Base-by-base conservation (phyloP, 2,797 vertebrate genomes). In the Telmatherina bonti region DNA sequence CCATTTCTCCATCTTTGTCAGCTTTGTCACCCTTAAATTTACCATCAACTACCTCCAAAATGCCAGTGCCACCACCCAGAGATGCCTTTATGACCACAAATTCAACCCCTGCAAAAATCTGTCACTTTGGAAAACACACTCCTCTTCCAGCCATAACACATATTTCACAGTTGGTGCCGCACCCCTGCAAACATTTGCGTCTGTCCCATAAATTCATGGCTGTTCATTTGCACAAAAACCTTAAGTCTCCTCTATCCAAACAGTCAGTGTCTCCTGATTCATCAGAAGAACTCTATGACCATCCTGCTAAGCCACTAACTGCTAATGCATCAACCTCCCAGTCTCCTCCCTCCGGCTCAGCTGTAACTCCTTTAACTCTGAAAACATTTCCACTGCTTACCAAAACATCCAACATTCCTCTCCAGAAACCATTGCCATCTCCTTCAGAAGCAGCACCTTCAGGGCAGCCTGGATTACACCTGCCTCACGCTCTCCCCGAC, bases 401-500 rank as follows among this genome's bases (percentile, higher is more conserved):
- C 41, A 56, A 62, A 66, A 10, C 41, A 1, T 54, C 64, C 13
- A 10, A 22, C 7, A 10, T 35, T 43, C 66, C 29, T 63, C 41
- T 30, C 4, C 54, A 20, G 15, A 51, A 83, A 61, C 63, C 41
- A 15, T 38, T 2, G 0, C 6, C 27, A 9, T 70, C 52, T 33
- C 0, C 60, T 16, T 16, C 2, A 1, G 41, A 66, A 11, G 16
- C 22, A 15, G 47, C 67, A 7, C 27, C 20, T 26, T 30, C 56
- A 20, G 11, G 0, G 2, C 53, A 22, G 24, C 49, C 49, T 51
- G 22, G 47, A 26, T 12, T 13, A 4, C 52, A 47, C 33, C 49
- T 27, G 0, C 67, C 10, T 30, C 49, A 13, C 49, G 2, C 52
- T 38, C 74, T 73, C 11, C 82, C 74, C 12, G 52, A 83, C 15